Conservation (phyloP, 2,797 vertebrate species). For the Monodelphis domestica region DNA sequence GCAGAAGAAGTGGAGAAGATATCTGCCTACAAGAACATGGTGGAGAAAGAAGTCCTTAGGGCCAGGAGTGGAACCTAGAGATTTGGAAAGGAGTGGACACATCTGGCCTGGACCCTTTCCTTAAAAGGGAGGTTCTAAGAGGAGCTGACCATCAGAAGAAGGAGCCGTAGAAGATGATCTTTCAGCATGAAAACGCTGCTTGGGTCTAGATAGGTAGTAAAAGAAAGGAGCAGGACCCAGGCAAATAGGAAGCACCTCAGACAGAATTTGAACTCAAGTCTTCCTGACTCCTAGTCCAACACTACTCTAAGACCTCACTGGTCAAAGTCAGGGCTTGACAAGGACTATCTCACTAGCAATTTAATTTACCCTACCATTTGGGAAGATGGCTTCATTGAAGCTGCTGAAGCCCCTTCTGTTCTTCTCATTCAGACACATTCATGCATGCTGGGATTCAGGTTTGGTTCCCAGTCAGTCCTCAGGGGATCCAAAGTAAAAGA, state of each 20-base stretch:
- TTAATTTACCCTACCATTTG: background rate
- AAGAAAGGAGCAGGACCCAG: background rate
- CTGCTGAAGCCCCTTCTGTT: background rate
- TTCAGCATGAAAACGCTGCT: background rate
- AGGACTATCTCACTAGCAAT: rapidly evolving
- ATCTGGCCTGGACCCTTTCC: background rate
- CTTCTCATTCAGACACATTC: background rate
- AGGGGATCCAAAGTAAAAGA: background rate
- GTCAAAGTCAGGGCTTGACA: background rate
- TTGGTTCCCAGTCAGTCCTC: background rate
- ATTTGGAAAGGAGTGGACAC: background rate
- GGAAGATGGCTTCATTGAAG: background rate
- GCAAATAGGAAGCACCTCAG: background rate
- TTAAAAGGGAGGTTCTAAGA: background rate
- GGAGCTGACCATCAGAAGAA: background rate
- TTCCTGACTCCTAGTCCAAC: background rate
- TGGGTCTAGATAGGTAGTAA: background rate
- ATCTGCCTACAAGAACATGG: background rate
- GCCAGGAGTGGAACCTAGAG: background rate
- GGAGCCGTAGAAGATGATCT: no score
- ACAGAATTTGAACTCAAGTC: background rate
- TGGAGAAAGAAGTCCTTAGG: background rate
- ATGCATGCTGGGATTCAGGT: background rate
- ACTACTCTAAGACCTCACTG: background rate
- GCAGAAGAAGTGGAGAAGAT: background rate